Percentiles rank a stretch among this genome's conserved stretches.
Conservation (phyloP, 2,888 invertebrate genomes). For the Cyclophora punctaria region DNA sequence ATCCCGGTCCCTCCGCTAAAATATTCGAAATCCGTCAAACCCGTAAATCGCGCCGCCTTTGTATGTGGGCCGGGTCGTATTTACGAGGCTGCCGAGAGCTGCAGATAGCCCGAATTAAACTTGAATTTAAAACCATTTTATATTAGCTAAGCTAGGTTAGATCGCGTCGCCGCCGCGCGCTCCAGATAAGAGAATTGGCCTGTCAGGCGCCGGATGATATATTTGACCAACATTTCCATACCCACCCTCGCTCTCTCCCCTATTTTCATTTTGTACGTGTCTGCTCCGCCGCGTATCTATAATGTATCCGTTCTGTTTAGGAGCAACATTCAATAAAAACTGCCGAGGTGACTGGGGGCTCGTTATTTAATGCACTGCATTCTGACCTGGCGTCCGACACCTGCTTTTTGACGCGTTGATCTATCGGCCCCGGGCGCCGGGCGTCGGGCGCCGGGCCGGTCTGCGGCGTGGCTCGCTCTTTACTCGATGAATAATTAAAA, state of each 20-base stretch:
- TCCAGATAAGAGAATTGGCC: constrained; percentile 91
- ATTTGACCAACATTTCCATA: constrained; percentile 93
- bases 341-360: constrained; percentile 50
- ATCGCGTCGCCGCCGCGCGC: constrained; percentile 72
- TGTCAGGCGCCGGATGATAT: constrained; percentile 91
- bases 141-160: constrained; percentile 76
- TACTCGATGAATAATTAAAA: constrained; percentile 48
- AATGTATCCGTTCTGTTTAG: constrained; percentile 69
- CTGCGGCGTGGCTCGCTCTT: neutral
- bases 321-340: constrained; percentile 63
- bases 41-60: constrained; percentile 70
- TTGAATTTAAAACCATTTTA: constrained; percentile 76
- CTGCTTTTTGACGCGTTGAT: constrained; percentile 32
- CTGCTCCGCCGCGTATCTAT: constrained; percentile 67
- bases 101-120: constrained; percentile 73
- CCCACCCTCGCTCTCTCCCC: constrained; percentile 50
- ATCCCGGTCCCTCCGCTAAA: constrained; percentile 48
- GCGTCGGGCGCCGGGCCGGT: neutral
- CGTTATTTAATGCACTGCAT: constrained; percentile 59
- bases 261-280: constrained; percentile 76
- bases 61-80: constrained; percentile 55
- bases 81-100: constrained; percentile 56
- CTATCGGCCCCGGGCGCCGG: constrained; percentile 2
- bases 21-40: constrained; percentile 70
- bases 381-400: constrained; percentile 46